phyloP scores from a whole-genome alignment of 1,140 invertebrate genomes.

The Microvelia longipes region DNA sequence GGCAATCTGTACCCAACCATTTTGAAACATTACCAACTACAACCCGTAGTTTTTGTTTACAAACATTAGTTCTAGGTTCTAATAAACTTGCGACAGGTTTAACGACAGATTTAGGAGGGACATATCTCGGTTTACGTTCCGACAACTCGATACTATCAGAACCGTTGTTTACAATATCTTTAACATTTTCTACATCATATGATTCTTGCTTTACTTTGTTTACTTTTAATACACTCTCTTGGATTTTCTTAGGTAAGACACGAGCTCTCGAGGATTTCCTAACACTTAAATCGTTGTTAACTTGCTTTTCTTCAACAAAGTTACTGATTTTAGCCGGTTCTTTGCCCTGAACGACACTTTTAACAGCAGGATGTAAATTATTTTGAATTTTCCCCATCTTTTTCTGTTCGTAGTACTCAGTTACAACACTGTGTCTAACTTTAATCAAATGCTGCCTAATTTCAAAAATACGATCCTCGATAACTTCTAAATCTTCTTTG shows the following conservation, averaged over 20 bases:
- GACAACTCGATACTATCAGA: not conserved
- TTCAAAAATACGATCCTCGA: slow-evolving; percentile 41
- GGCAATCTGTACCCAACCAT: slow-evolving; percentile 50
- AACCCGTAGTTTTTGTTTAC: slow-evolving; percentile 30
- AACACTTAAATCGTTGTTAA: not conserved
- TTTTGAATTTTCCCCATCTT: slow-evolving; percentile 34
- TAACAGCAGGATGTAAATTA: slow-evolving; percentile 54
- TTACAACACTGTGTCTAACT: slow-evolving; percentile 49
- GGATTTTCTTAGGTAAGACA: not conserved
- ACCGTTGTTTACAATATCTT: not conserved
- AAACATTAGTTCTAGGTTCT: slow-evolving; percentile 22
- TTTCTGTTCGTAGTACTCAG: slow-evolving; percentile 39
- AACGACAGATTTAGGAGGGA: slow-evolving; percentile 29
- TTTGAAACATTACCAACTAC: slow-evolving; percentile 74
- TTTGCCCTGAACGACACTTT: slow-evolving; percentile 40
- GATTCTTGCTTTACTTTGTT: not conserved
- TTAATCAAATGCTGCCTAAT: slow-evolving; percentile 48
- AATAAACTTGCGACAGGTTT: slow-evolving; percentile 31
- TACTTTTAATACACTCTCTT: not conserved
- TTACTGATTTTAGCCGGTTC: slow-evolving; percentile 7
- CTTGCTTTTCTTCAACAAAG: not conserved
- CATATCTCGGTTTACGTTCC: slow-evolving; percentile 25
- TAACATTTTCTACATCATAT: not conserved
- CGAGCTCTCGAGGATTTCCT: not conserved
- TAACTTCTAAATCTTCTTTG: slow-evolving; percentile 32